Evolutionary conservation across 2,113 vertebrate genomes (phyloP).

Genomic region (Ptychochromis oligacanthus): DNA sequence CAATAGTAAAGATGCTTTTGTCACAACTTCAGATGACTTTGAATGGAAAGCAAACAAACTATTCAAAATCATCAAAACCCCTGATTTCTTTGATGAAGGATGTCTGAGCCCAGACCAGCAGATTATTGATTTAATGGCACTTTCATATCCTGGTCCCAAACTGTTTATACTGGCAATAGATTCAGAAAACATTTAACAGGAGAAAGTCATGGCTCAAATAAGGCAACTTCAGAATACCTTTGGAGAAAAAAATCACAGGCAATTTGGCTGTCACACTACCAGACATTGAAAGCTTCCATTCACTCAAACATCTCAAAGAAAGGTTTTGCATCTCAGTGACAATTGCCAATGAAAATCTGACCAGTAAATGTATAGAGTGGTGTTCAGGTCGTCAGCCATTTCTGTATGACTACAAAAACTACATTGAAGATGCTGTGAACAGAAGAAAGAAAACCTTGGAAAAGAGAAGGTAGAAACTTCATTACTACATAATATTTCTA

Average conservation of each 20-base stretch:
- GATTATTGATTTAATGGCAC: conserved; percentile 33
- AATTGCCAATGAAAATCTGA: not conserved
- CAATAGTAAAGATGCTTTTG: not conserved
- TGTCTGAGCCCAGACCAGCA: not conserved
- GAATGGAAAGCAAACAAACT: not conserved
- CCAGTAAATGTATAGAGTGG: not conserved
- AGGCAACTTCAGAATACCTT: not conserved
- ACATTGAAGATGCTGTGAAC: not conserved
- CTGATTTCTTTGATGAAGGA: not conserved
- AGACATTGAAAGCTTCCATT: not conserved
- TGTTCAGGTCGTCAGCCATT: not conserved
- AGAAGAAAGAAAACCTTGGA: not conserved
- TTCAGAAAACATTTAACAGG: not conserved
- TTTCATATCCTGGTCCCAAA: not conserved
- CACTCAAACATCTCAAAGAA: not conserved
- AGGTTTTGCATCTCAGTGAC: not conserved
- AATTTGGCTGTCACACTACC: not conserved
- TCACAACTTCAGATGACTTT: not conserved
- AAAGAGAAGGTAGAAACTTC: not conserved
- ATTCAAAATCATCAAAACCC: not conserved
- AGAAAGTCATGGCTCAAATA: not conserved
- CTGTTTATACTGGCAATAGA: conserved; percentile 1
- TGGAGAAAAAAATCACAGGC: not conserved
- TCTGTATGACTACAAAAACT: not conserved
- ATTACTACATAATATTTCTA: too few species aligned